phyloP scores from a whole-genome alignment of 2,113 vertebrate species.

The Amia ocellicauda region DNA sequence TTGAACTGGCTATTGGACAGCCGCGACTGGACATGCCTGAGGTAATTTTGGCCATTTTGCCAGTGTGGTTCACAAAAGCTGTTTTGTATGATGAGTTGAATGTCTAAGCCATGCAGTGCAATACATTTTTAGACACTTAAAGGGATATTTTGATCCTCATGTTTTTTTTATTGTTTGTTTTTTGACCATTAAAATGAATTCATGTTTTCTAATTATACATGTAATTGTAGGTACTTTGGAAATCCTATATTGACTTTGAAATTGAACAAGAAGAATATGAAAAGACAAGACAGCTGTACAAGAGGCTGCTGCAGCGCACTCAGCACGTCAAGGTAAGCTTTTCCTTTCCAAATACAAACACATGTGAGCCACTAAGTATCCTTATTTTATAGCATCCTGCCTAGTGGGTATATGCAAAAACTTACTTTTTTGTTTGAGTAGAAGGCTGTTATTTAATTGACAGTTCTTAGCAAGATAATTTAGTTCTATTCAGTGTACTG shows the following conservation, averaged over 20 bases:
- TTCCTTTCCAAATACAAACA: no score
- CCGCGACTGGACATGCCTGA: conserved; percentile 95
- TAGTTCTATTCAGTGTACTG: no score
- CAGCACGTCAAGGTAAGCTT: conserved; percentile 88
- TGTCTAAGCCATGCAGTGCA: no score
- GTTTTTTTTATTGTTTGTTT: background rate
- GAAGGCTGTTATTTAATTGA: no score
- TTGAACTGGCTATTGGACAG: conserved; percentile 91
- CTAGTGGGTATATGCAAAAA: no score
- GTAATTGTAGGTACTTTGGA: conserved; percentile 86
- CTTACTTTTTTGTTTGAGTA: no score
- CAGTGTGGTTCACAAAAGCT: background rate
- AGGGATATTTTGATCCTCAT: no score
- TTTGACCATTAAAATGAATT: background rate
- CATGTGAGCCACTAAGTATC: no score
- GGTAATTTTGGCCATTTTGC: conserved; percentile 54
- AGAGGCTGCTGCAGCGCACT: conserved; percentile 83
- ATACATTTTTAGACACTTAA: no score
- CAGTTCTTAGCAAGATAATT: no score
- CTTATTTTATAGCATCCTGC: background rate
- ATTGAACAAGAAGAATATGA: conserved; percentile 95
- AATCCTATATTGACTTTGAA: conserved; percentile 97
- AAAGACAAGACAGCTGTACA: conserved; percentile 88
- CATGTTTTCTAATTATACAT: no score
- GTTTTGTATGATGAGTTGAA: no score